Conservation (phyloP, 2,888 invertebrate genomes). For the Harmothoe impar region DNA sequence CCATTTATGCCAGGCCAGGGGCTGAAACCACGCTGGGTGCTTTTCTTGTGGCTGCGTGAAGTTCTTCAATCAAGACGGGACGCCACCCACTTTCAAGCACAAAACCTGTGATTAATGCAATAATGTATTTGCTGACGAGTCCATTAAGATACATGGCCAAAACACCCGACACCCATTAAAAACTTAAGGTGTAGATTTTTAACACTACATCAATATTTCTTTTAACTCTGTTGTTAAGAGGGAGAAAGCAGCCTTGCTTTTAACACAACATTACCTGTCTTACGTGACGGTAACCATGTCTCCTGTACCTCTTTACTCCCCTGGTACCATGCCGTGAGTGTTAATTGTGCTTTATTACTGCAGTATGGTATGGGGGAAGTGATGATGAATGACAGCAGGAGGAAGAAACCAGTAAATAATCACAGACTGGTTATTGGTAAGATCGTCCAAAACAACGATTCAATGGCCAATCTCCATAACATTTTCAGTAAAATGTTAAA, state of each 20-base stretch:
- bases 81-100: neutral
- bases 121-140: conserved; percentile 17
- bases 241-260: neutral
- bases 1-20: neutral
- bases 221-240: neutral
- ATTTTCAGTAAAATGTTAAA: no score
- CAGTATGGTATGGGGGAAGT: no score
- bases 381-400: no score
- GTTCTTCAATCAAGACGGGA: neutral
- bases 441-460: no score
- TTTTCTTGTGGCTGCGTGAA: conserved; percentile 16
- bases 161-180: neutral
- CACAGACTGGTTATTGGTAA: no score
- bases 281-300: neutral
- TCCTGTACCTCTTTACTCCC: no score
- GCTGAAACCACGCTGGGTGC: neutral
- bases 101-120: neutral
- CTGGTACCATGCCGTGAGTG: no score
- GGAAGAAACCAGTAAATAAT: no score
- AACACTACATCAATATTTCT: no score
- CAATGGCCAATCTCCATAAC: no score
- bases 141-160: conserved; percentile 19
- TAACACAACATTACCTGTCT: neutral
- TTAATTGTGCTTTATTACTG: no score
- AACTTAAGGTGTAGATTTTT: neutral